Conservation (phyloP, 2,113 vertebrate species). For the Polypterus senegalus region DNA sequence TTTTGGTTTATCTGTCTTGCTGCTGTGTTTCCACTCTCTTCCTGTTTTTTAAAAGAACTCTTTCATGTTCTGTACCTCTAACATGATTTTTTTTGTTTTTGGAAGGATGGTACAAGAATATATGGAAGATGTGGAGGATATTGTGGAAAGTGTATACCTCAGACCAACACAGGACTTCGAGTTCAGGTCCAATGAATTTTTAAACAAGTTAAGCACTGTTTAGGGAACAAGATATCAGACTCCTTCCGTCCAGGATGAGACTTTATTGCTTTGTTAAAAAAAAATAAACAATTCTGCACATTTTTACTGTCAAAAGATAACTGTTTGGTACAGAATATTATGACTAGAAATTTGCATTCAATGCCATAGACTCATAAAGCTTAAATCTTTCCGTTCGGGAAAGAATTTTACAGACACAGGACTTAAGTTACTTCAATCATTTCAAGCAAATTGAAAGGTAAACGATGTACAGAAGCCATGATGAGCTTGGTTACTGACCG, state of each 20-base stretch:
- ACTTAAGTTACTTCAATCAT: too few relatives aligned
- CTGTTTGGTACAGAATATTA: too few relatives aligned
- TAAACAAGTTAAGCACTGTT: background rate
- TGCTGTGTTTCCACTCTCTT: background rate
- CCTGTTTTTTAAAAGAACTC: background rate
- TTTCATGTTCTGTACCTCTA: too few relatives aligned
- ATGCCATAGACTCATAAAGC: too few relatives aligned
- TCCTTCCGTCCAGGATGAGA: background rate
- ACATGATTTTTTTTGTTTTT: conserved; percentile 13
- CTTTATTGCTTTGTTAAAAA: background rate
- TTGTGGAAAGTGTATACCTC: conserved; percentile 89
- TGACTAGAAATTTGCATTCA: too few relatives aligned
- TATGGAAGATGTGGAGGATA: conserved; percentile 90
- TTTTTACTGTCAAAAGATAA: too few relatives aligned
- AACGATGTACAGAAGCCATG: too few relatives aligned
- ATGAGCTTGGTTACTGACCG: too few relatives aligned
- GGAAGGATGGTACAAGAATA: conserved; percentile 81
- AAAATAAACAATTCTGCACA: too few relatives aligned
- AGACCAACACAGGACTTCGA: conserved; percentile 60
- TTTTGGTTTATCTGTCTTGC: background rate
- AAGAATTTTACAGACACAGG: too few relatives aligned
- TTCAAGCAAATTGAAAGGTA: too few relatives aligned
- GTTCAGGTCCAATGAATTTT: conserved; percentile 60
- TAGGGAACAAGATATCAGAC: background rate
- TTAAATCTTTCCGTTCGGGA: too few relatives aligned